Evolutionary conservation across 2,113 vertebrate species (phyloP), one percentile per base, ranked within the genome.

Genomic region (Sylvietta virens): DNA sequence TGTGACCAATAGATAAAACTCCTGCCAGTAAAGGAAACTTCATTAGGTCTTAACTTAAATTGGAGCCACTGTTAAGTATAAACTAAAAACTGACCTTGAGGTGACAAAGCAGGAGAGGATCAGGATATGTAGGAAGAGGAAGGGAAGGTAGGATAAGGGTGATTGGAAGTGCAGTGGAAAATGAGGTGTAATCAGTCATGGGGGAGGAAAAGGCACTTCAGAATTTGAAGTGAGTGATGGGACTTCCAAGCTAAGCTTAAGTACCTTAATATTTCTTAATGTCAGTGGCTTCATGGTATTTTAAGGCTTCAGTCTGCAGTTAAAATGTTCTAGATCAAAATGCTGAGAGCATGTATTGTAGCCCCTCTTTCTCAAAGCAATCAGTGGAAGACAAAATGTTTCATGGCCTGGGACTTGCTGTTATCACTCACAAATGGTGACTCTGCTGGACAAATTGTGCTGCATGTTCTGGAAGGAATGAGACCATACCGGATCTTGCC

Each of bases 1-100:
- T 88, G 67, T 86, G 64, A 70, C 74, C 44, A 47, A 60, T 8
- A 93, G 92, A 94, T 96, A 94, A 94, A 94, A n/a, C 12, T 44
- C 40, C 3, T 64, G 67, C 15, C 22, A 74, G 7, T 56, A 30
- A 81, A 57, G 57, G 45, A 88, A 90, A 12, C 40, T 83, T 83
- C 23, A 64, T 31, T 86, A 44, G 51, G 14, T 66, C 11, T 74
- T 92, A 72, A 65, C 90, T 82, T 90, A 89, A 88, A n/a, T 56
- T 60, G 48, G 45, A 92, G 48, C 60, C 3, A 4, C 7, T 95
- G 74, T 66, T 47, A 58, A 78, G 53, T 53, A 57, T 24, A 45
- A 94, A 90, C 27, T 70, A 40, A 78, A 94, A 81, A 54, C 39
- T 86, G 90, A 79, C 74, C 74, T 50, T 71, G 88, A 86, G 53